phyloP scores from a whole-genome alignment of 2,113 vertebrate species.

The Gallinago undulata region DNA sequence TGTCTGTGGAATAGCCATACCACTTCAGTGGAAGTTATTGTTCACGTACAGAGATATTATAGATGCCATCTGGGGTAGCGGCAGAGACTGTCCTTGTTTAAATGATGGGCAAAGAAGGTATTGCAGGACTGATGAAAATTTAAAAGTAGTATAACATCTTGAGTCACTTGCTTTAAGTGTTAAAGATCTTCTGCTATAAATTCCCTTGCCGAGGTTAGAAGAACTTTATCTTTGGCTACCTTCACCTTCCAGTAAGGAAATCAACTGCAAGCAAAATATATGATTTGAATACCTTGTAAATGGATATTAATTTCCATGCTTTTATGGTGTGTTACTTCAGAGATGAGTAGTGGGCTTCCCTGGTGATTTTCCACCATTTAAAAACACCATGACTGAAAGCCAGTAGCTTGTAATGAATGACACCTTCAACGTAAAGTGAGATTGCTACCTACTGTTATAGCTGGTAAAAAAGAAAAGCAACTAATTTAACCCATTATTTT shows the following conservation, averaged over 20 bases:
- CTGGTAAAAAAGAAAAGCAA: slow-evolving; percentile 18
- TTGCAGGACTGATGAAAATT: not conserved
- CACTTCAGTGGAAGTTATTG: not conserved
- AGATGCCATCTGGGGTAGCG: not conserved
- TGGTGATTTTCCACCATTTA: slow-evolving; percentile 34
- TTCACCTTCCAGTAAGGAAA: not conserved
- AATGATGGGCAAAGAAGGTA: not conserved
- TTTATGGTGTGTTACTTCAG: not conserved
- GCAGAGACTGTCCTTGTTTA: not conserved
- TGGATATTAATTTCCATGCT: not conserved
- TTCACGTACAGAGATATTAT: not conserved
- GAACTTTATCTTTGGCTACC: not conserved
- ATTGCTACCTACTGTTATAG: slow-evolving; percentile 42
- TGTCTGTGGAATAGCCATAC: not conserved
- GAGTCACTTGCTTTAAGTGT: not conserved
- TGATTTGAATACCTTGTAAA: not conserved
- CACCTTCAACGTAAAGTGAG: slow-evolving; percentile 52
- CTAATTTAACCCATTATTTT: slow-evolving; percentile 47
- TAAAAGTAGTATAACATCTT: not conserved
- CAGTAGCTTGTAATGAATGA: slow-evolving; percentile 61
- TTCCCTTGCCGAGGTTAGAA: not conserved
- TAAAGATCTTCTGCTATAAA: not conserved
- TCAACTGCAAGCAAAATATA: not conserved
- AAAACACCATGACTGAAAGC: slow-evolving; percentile 44
- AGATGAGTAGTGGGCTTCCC: not conserved